A percentile compares a stretch with the other conserved stretches of the same genome.
Evolutionary conservation across 2,797 vertebrate species (phyloP).

Genomic region (Sternarchorhynchus goeldii): DNA sequence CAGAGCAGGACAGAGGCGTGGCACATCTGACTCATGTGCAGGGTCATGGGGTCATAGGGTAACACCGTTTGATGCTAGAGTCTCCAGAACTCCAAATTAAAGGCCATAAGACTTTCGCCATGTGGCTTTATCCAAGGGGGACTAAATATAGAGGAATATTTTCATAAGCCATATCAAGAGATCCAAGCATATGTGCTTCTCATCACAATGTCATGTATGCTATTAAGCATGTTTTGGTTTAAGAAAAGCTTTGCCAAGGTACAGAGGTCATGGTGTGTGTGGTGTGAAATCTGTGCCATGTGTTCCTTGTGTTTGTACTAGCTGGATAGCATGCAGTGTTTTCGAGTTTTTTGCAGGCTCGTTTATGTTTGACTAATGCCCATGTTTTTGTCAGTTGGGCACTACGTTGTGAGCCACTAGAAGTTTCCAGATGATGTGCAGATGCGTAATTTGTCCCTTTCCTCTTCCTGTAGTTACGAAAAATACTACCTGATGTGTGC

Average conservation of each 20-base stretch:
- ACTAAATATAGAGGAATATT: slow-evolving; percentile 6
- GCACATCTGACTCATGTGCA: background rate
- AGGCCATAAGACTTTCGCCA: background rate
- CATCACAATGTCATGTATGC: background rate
- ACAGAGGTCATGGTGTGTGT: background rate
- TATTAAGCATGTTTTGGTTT: slow-evolving; percentile 4
- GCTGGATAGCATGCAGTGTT: background rate
- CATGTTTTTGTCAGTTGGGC: background rate
- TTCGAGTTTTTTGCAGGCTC: background rate
- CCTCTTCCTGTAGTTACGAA: slow-evolving; percentile 83
- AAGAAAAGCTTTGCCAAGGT: background rate
- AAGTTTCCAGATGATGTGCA: background rate
- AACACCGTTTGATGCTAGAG: background rate
- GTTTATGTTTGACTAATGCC: background rate
- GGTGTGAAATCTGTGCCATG: background rate
- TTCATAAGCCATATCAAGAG: slow-evolving; percentile 6
- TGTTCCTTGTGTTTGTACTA: background rate
- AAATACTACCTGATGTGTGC: slow-evolving; percentile 96
- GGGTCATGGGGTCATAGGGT: slow-evolving; percentile 3
- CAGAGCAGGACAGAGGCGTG: slow-evolving; percentile 12
- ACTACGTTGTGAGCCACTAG: slow-evolving; percentile 12
- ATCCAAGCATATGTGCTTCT: slow-evolving; percentile 1
- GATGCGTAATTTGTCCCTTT: slow-evolving; percentile 19
- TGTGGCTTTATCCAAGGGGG: background rate
- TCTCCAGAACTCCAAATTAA: slow-evolving; percentile 3